Conservation (phyloP, 2,797 vertebrate species). For the Tangara arthus region DNA sequence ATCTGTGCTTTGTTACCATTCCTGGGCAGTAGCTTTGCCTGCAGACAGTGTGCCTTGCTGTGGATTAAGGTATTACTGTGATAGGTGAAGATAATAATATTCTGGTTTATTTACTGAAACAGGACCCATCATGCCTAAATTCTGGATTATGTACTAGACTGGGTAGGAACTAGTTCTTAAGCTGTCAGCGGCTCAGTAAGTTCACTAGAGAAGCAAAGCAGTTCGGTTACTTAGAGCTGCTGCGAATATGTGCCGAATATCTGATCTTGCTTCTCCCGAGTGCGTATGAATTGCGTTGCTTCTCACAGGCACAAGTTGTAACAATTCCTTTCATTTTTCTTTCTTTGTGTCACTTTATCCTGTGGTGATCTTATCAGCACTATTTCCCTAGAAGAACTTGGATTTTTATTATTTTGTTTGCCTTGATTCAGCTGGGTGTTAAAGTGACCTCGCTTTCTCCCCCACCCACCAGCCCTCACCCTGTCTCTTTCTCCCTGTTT, state of each 20-base stretch:
- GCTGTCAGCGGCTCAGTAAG: not conserved
- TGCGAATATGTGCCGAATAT: not conserved
- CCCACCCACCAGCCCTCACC: slow-evolving; percentile 12
- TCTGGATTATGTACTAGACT: slow-evolving; percentile 13
- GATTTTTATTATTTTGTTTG: slow-evolving; percentile 32
- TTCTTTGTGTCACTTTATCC: slow-evolving; percentile 30
- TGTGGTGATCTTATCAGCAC: not conserved
- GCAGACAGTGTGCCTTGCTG: slow-evolving; percentile 1
- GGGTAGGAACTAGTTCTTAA: slow-evolving; percentile 31
- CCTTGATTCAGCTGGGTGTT: slow-evolving; percentile 9
- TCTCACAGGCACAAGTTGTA: slow-evolving; percentile 9
- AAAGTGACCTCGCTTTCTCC: slow-evolving; percentile 53
- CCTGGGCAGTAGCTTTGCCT: not conserved
- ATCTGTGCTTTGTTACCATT: not conserved
- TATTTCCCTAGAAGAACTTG: slow-evolving; percentile 27
- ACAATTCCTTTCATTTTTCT: slow-evolving; percentile 36
- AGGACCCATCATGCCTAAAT: slow-evolving; percentile 1
- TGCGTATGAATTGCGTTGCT: not conserved
- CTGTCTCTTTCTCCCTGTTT: not conserved
- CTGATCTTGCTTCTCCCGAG: not conserved
- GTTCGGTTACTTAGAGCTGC: not conserved
- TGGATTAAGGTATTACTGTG: not conserved
- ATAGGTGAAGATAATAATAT: not conserved
- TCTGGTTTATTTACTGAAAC: slow-evolving; percentile 45
- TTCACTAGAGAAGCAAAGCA: not conserved